phyloP scores from a whole-genome alignment of 1,140 invertebrate genomes.

The Sycobia sp. region DNA sequence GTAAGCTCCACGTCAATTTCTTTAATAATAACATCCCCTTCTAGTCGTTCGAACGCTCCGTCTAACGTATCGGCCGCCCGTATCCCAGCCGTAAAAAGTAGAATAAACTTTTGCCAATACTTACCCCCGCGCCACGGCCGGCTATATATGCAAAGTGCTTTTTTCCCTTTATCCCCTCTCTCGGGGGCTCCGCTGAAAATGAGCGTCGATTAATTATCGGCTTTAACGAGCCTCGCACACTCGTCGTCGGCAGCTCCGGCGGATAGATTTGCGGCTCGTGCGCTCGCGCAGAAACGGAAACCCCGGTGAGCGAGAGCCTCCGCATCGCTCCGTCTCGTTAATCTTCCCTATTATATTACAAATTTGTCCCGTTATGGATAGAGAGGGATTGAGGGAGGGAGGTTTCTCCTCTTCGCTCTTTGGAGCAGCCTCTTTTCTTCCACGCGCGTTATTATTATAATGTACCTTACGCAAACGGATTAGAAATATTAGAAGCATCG shows the following conservation, averaged over 20 bases:
- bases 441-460: slow-evolving; percentile 4
- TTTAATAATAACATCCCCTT: too few relatives aligned
- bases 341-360: slow-evolving; percentile 32
- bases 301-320: slow-evolving; percentile 3
- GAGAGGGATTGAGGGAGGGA: neutral
- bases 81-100: too few relatives aligned
- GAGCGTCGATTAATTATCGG: slow-evolving; percentile 31
- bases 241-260: neutral
- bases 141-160: too few relatives aligned
- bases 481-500: slow-evolving; percentile 30
- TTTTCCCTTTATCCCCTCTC: too few relatives aligned
- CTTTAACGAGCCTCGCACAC: slow-evolving; percentile 6
- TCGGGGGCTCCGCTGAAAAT: neutral
- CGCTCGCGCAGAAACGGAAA: slow-evolving; percentile 8
- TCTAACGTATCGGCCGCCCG: too few relatives aligned
- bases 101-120: too few relatives aligned
- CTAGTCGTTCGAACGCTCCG: too few relatives aligned
- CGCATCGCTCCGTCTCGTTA: neutral
- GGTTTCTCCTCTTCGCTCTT: neutral
- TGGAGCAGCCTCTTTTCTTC: neutral
- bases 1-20: too few relatives aligned
- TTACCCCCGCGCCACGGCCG: too few relatives aligned
- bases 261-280: slow-evolving; percentile 1
- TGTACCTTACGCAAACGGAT: slow-evolving; percentile 18
- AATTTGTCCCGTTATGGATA: slow-evolving; percentile 33